Evolutionary conservation across 2,888 invertebrate genomes (phyloP).

Genomic region (Agonopterix arenella): DNA sequence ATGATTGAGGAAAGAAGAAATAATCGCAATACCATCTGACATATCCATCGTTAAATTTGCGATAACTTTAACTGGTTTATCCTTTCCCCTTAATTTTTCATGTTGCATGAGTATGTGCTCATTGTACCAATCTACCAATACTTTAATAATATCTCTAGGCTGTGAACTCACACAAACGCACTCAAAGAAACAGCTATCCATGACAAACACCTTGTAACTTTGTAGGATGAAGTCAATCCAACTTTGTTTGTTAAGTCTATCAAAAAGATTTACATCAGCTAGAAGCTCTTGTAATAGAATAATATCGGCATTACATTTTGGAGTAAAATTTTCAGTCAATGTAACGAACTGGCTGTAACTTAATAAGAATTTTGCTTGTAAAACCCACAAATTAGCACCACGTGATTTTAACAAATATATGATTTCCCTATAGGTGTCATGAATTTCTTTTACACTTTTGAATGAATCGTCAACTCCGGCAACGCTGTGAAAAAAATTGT

Average conservation of each 20-base stretch:
- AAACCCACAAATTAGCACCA: constrained; percentile 46
- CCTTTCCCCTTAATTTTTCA: constrained; percentile 28
- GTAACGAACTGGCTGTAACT: constrained; percentile 56
- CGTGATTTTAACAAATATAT: constrained; percentile 47
- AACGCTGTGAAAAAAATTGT: background rate
- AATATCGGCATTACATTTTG: constrained; percentile 51
- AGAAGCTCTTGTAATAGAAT: constrained; percentile 39
- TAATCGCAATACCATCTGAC: constrained; percentile 73
- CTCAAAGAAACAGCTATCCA: constrained; percentile 67
- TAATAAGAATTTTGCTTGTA: constrained; percentile 54
- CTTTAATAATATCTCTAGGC: constrained; percentile 42
- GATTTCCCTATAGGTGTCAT: constrained; percentile 56
- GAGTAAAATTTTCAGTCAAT: constrained; percentile 41
- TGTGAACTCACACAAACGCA: constrained; percentile 51
- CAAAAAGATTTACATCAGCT: constrained; percentile 35
- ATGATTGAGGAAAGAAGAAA: constrained; percentile 70
- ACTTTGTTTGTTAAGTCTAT: constrained; percentile 61
- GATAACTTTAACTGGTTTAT: constrained; percentile 37
- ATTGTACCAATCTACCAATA: constrained; percentile 58
- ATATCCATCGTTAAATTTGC: constrained; percentile 71
- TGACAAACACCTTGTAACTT: constrained; percentile 75
- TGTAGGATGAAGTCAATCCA: constrained; percentile 81
- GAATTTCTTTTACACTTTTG: constrained; percentile 52
- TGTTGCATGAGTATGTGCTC: constrained; percentile 43
- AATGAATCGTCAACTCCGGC: constrained; percentile 28